A percentile compares a stretch with the other conserved stretches of the same genome.
phyloP scores from a whole-genome alignment of 2,888 invertebrate genomes.

The Orchestes rusci region DNA sequence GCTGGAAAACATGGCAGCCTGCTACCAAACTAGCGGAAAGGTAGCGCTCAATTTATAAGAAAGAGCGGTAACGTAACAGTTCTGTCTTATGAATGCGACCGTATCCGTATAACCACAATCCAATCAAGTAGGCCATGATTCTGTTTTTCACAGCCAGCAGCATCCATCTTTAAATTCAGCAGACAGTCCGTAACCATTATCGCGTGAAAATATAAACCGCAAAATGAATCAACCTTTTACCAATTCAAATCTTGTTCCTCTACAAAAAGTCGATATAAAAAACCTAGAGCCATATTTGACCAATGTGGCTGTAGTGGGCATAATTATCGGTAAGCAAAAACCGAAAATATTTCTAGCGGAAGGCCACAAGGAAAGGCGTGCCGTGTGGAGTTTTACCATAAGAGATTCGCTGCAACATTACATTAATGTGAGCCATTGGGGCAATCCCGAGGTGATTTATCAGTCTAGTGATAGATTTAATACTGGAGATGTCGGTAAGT shows the following conservation, averaged over 20 bases:
- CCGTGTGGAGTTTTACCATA: constrained; percentile 70
- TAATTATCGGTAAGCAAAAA: constrained; percentile 59
- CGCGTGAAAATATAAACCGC: no score
- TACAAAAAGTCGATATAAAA: constrained; percentile 35
- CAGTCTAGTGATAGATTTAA: constrained; percentile 57
- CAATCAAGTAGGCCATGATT: no score
- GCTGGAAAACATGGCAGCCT: no score
- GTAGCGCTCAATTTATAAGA: no score
- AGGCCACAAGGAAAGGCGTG: constrained; percentile 39
- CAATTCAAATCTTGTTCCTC: constrained; percentile 23
- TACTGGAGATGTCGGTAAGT: constrained; percentile 62
- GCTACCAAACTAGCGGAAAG: no score
- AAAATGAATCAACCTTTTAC: constrained; percentile 11
- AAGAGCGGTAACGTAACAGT: no score
- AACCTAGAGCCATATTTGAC: constrained; percentile 35
- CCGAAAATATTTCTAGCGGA: constrained; percentile 50
- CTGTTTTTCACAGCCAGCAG: no score
- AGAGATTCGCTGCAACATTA: constrained; percentile 65
- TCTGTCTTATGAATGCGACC: no score
- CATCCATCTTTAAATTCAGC: no score
- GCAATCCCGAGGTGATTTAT: constrained; percentile 54
- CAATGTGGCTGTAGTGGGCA: constrained; percentile 46
- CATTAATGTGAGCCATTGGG: constrained; percentile 74
- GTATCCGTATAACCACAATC: no score
- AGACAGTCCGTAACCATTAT: no score